Evolutionary conservation across 2,797 vertebrate species (phyloP), one percentile per base, ranked within the genome.

Genomic region (Limnodromus scolopaceus): DNA sequence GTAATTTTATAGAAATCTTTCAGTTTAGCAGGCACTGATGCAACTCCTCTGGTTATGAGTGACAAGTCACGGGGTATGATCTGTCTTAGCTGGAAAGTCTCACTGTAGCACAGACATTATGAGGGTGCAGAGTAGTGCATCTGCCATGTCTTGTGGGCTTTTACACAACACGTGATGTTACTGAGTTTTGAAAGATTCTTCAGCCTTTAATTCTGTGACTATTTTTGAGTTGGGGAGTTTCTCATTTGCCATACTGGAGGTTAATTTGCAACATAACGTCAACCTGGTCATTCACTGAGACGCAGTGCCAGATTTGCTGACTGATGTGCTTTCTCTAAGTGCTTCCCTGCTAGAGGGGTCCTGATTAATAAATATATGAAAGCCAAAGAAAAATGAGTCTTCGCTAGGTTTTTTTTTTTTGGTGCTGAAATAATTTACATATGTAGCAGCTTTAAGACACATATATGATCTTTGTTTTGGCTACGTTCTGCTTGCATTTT

Each of bases 281-380:
- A 81, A 0, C 22, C 45, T 71, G 71, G 45, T 14, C 34, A 43
- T 75, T 65, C 15, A 16, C 49, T 65, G 68, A 71, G 16, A 69
- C 11, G 19, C 83, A 48, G 9, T 14, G 60, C 64, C 60, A 84
- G 75, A 32, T 60, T 55, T 91, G 93, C 81, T 74, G 82, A 84
- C 61, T 79, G 80, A 45, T 83, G 38, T 41, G 51, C 49, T 65
- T 95, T 94, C 90, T 81, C 32, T 41, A 93, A 84, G 68, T 76
- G 72, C 79, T 60, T 66, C 46, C 43, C 28, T 57, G 61, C 32
- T 78, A 77, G 60, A 45, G 36, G 78, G 19, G 3, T 69, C n/a
- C 72, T 75, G 61, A 76, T 93, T 64, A 93, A 89, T 84, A 75
- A 94, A 87, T 71, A 80, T 39, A 70, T 30, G 89, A 90, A 81